Evolutionary conservation across 2,797 vertebrate species (phyloP).

Genomic region (Phoxinus dragarum): DNA sequence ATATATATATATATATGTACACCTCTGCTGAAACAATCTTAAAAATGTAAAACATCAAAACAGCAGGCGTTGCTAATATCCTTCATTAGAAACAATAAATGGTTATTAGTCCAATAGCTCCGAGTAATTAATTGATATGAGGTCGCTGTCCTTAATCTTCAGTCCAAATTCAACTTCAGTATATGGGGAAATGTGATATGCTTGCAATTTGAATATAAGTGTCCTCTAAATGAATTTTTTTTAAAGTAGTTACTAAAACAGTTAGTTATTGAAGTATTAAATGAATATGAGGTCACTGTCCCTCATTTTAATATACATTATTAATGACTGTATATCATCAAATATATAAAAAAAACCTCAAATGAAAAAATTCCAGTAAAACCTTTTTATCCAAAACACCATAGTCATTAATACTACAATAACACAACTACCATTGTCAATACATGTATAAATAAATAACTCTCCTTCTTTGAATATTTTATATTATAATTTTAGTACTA

Average conservation of each 20-base stretch:
- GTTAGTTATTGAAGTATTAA: not conserved
- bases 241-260: not conserved
- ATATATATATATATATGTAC: too few relatives aligned
- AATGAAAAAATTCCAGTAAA: too few relatives aligned
- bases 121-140: too few relatives aligned
- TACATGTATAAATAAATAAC: not conserved
- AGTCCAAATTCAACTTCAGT: not conserved
- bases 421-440: not conserved
- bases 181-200: not conserved
- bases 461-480: not conserved
- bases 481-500: not conserved
- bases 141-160: too few relatives aligned
- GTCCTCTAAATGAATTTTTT: not conserved
- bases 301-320: not conserved
- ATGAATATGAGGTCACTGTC: not conserved
- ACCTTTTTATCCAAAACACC: not conserved
- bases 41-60: not conserved
- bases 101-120: not conserved
- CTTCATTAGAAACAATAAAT: not conserved
- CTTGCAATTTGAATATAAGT: not conserved
- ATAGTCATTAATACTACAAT: not conserved
- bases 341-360: not conserved
- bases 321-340: not conserved
- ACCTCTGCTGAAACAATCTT: not conserved
- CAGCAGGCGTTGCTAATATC: not conserved